phyloP scores from a whole-genome alignment of 1,140 invertebrate species.

The Solenopsis invicta region DNA sequence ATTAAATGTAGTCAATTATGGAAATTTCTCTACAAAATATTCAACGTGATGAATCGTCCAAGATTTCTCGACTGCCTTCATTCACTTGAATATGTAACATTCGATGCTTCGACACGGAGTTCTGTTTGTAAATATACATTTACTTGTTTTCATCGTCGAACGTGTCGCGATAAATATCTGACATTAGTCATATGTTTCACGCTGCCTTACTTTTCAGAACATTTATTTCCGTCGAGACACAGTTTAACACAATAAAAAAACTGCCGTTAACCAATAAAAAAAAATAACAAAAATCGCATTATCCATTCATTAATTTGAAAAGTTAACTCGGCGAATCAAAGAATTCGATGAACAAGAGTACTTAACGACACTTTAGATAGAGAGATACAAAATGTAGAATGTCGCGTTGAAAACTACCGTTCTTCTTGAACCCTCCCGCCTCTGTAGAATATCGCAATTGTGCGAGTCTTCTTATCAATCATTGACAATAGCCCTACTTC shows the following conservation, averaged over 20 bases:
- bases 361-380: too few species aligned
- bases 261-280: neutral
- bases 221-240: neutral
- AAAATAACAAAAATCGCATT: neutral
- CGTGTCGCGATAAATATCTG: constrained; percentile 45
- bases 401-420: too few species aligned
- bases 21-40: constrained; percentile 38
- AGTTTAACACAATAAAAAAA: neutral
- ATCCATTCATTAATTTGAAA: neutral
- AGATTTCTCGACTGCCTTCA: neutral
- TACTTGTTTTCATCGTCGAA: constrained; percentile 37
- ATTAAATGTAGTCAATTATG: constrained; percentile 31
- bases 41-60: constrained; percentile 11
- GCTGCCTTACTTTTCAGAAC: neutral
- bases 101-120: constrained; percentile 24
- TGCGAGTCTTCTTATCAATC: constrained; percentile 37
- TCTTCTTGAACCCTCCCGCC: neutral
- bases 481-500: neutral
- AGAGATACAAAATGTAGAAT: neutral
- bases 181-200: constrained; percentile 29
- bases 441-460: neutral
- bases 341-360: neutral
- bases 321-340: neutral
- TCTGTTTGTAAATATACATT: constrained; percentile 49
- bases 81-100: constrained; percentile 49